Conservation (phyloP, 2,797 vertebrate genomes). For the Tenualosa thibaudeaui region DNA sequence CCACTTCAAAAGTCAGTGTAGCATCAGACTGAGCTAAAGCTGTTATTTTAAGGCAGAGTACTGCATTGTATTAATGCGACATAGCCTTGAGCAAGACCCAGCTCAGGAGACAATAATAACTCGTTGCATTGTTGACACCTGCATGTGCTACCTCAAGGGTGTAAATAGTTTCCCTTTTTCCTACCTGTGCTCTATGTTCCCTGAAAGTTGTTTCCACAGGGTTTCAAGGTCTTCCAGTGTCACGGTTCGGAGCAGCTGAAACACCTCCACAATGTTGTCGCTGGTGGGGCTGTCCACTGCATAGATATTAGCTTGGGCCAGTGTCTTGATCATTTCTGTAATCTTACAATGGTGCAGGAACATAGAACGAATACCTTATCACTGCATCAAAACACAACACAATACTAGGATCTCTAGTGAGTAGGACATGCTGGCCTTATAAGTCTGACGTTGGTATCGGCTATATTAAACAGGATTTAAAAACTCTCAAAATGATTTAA, state of each 20-base stretch:
- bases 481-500: no score
- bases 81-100: no score
- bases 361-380: not conserved
- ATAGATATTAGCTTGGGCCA: constrained; percentile 73
- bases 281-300: constrained; percentile 70
- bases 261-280: constrained; percentile 70
- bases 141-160: not conserved
- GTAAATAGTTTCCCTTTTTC: not conserved
- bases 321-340: constrained; percentile 69
- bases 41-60: no score
- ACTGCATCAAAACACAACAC: not conserved
- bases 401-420: not conserved
- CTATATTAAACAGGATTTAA: no score
- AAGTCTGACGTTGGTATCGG: no score
- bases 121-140: no score
- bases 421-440: no score
- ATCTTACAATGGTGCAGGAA: constrained; percentile 63
- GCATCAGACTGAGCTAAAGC: no score
- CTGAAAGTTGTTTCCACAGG: constrained; percentile 74
- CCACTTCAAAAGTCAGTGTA: no score
- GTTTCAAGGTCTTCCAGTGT: constrained; percentile 68
- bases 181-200: constrained; percentile 73
- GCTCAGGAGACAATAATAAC: no score
- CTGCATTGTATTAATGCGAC: no score
- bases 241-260: constrained; percentile 73